These are phyloP conservation scores for Arvicanthis niloticus DNA, from an alignment of 2,113 vertebrate genomes.

Conservation along the genomic window DNA sequence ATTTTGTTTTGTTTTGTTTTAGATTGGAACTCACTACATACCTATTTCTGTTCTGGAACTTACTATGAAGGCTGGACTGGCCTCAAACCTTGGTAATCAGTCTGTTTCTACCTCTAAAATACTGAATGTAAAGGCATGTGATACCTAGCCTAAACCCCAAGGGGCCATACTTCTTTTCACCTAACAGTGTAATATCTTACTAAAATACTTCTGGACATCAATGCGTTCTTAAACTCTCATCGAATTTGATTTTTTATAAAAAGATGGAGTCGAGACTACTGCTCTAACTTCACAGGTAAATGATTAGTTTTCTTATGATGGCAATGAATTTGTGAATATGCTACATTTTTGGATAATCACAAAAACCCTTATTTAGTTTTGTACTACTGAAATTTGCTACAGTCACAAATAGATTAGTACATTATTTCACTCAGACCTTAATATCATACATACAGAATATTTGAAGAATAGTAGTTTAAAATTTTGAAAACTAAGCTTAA, in stretches of 20 bases:
- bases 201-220: not conserved
- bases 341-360: not conserved
- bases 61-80: not conserved
- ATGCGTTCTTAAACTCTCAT: not conserved
- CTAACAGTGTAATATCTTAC: not conserved
- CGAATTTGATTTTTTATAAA: not conserved
- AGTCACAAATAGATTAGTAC: not conserved
- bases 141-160: not conserved
- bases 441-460: not conserved
- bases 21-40: not conserved
- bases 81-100: not conserved
- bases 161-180: not conserved
- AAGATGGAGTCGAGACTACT: not conserved
- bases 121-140: not conserved
- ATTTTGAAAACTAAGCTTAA: constrained; percentile 1
- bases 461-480: not conserved
- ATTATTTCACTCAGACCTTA: not conserved
- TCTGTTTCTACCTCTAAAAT: not conserved
- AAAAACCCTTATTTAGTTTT: not conserved
- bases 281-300: not conserved
- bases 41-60: not conserved
- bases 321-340: not conserved
- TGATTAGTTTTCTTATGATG: not conserved
- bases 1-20: not conserved
- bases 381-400: not conserved